Evolutionary conservation across 2,888 invertebrate genomes (phyloP).

Genomic region (Maniola hyperantus): DNA sequence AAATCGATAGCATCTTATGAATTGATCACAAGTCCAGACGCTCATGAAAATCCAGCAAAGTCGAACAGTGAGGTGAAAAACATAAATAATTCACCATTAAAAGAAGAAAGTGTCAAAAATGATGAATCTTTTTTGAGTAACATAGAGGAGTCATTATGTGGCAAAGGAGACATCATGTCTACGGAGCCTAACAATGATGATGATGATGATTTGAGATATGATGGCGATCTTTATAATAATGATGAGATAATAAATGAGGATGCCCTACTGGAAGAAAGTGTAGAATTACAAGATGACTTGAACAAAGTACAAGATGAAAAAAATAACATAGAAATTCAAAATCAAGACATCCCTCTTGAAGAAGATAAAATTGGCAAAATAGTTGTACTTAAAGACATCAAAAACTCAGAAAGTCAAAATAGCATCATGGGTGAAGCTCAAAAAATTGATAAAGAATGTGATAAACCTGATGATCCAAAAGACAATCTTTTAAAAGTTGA

Average conservation of each 20-base stretch:
- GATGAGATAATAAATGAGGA: slow-evolving; percentile 32
- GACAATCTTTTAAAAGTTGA: background rate
- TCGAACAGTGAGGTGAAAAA: background rate
- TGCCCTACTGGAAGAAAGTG: slow-evolving; percentile 37
- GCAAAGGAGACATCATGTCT: slow-evolving; percentile 19
- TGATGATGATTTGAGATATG: slow-evolving; percentile 57
- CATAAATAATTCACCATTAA: slow-evolving; percentile 1
- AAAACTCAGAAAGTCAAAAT: background rate
- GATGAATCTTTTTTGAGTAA: background rate
- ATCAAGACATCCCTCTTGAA: background rate
- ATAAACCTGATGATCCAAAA: background rate
- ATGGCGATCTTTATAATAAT: slow-evolving; percentile 48
- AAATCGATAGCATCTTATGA: background rate
- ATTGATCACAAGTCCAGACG: background rate
- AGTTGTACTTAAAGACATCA: background rate
- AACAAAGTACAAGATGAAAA: slow-evolving; percentile 1
- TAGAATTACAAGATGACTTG: slow-evolving; percentile 28
- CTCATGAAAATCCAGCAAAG: background rate
- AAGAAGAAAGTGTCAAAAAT: background rate
- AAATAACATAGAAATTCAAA: background rate
- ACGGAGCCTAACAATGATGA: slow-evolving; percentile 27
- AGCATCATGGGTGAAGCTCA: background rate
- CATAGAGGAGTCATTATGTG: background rate
- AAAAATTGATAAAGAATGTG: background rate
- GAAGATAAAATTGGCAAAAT: background rate